Evolutionary conservation across 2,113 vertebrate genomes (phyloP).

Genomic region (Amphiprion percula): DNA sequence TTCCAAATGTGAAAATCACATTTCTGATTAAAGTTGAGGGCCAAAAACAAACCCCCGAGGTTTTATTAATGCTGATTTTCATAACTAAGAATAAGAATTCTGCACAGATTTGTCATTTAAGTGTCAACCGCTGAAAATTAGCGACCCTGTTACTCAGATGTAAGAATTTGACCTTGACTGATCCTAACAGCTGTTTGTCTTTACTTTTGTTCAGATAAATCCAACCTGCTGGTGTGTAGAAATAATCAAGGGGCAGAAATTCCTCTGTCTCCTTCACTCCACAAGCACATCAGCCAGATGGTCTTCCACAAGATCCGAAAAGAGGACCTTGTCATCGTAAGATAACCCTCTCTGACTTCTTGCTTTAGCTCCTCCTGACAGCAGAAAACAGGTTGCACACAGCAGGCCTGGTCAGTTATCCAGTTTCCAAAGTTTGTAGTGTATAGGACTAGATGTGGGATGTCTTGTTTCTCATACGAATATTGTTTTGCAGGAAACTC

Average conservation of each 20-base stretch:
- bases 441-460: neutral
- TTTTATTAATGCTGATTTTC: too few relatives aligned
- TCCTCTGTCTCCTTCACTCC: constrained; percentile 85
- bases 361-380: neutral
- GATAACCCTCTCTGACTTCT: constrained; percentile 50
- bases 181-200: neutral
- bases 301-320: constrained; percentile 98
- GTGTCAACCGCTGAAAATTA: neutral
- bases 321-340: constrained; percentile 94
- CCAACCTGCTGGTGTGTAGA: constrained; percentile 94
- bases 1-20: neutral
- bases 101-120: too few relatives aligned
- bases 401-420: too few relatives aligned
- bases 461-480: neutral
- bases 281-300: constrained; percentile 96
- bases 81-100: too few relatives aligned
- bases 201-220: constrained; percentile 87
- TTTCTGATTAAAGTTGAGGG: neutral
- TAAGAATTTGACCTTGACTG: neutral
- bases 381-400: neutral
- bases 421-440: neutral
- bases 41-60: neutral
- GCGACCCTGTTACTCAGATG: neutral
- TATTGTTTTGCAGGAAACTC: too few relatives aligned
- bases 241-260: constrained; percentile 88